Conservation (phyloP, 2,888 invertebrate genomes). For the Luperina nickerlii region DNA sequence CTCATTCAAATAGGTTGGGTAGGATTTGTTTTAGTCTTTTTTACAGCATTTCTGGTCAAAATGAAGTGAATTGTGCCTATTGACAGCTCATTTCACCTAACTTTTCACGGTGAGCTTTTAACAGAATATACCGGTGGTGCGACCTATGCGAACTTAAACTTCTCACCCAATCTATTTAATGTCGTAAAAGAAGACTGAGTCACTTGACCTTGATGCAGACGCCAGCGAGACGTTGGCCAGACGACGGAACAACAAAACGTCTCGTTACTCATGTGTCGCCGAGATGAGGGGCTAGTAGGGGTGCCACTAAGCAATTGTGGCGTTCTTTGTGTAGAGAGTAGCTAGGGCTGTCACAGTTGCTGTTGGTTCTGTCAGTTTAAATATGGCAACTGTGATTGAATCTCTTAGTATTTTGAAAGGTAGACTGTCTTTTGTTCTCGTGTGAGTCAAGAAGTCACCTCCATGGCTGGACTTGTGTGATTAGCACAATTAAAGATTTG, state of each 20-base stretch:
- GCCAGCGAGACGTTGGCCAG: slow-evolving; percentile 74
- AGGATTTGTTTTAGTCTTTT: background rate
- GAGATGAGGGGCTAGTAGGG: slow-evolving; percentile 58
- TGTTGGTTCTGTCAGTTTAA: background rate
- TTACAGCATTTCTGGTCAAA: background rate
- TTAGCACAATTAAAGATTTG: background rate
- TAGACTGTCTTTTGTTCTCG: background rate
- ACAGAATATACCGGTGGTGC: background rate
- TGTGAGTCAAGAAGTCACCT: background rate
- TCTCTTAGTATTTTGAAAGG: background rate
- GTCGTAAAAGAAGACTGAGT: slow-evolving; percentile 63
- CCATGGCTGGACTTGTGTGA: background rate
- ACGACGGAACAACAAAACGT: slow-evolving; percentile 70
- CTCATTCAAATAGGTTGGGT: background rate
- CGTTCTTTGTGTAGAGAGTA: slow-evolving; percentile 30
- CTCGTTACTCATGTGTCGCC: slow-evolving; percentile 69
- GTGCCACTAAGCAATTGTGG: slow-evolving; percentile 19
- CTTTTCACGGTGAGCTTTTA: background rate
- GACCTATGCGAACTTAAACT: slow-evolving; percentile 22
- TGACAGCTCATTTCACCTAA: background rate
- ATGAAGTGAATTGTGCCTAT: background rate
- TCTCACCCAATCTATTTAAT: slow-evolving; percentile 44
- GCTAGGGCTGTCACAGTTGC: background rate
- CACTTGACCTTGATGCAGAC: slow-evolving; percentile 76
- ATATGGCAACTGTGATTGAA: background rate